phyloP scores from a whole-genome alignment of 2,113 vertebrate genomes.

The Thunnus thynnus region DNA sequence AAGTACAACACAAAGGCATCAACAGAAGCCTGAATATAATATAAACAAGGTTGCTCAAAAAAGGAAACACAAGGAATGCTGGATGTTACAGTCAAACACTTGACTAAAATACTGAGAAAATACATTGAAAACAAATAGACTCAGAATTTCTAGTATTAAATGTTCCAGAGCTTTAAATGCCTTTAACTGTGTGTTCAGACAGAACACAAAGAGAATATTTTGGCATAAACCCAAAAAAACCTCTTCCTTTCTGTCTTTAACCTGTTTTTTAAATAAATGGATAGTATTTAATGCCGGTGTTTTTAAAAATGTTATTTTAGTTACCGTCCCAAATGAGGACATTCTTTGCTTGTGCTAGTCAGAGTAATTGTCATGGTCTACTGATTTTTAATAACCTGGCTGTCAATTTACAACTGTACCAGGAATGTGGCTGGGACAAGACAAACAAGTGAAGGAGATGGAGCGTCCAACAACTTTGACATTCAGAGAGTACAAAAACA shows the following conservation, averaged over 20 bases:
- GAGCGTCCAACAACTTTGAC: slow-evolving; percentile 16
- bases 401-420: slow-evolving; percentile 43
- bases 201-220: no score
- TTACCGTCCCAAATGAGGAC: background rate
- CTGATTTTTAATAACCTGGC: slow-evolving; percentile 57
- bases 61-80: background rate
- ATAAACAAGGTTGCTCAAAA: background rate
- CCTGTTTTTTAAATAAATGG: background rate
- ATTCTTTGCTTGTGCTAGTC: slow-evolving; percentile 10
- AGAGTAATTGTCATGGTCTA: slow-evolving; percentile 40
- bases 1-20: background rate
- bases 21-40: background rate
- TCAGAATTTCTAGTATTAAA: background rate
- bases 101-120: background rate
- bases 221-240: background rate
- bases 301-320: slow-evolving; percentile 6
- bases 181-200: background rate
- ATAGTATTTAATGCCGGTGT: background rate
- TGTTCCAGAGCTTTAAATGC: background rate
- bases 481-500: slow-evolving; percentile 9
- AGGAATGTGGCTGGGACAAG: slow-evolving; percentile 46
- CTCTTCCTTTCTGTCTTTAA: background rate
- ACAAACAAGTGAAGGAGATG: slow-evolving; percentile 27
- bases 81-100: background rate
- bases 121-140: background rate